phyloP scores from a whole-genome alignment of 1,140 invertebrate species.

The Cyclargus thomasi region DNA sequence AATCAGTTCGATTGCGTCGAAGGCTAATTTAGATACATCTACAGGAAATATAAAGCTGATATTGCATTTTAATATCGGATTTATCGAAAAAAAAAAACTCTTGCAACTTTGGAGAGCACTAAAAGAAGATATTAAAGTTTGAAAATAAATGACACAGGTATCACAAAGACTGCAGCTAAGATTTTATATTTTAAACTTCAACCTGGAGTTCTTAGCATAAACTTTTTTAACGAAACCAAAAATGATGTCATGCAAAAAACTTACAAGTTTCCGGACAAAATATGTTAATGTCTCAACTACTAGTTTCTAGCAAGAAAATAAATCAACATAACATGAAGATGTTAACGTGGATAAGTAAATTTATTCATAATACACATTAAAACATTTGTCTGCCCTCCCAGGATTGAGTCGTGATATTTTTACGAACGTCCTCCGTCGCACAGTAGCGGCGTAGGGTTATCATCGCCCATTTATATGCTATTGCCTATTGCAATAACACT shows the following conservation, averaged over 20 bases:
- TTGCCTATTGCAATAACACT: conserved; percentile 37
- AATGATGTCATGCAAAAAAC: not conserved
- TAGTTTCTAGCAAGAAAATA: not conserved
- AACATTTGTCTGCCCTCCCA: conserved; percentile 44
- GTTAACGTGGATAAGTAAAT: not conserved
- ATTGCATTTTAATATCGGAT: no score
- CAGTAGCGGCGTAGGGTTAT: conserved; percentile 51
- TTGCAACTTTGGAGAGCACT: no score
- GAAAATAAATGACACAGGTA: no score
- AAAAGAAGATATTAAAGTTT: no score
- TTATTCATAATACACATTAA: conserved; percentile 34
- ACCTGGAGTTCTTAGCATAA: no score
- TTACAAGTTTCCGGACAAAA: not conserved
- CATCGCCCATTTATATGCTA: conserved; percentile 56
- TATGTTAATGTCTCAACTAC: not conserved
- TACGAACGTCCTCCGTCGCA: conserved; percentile 36
- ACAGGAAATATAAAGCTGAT: not conserved
- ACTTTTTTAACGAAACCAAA: not conserved
- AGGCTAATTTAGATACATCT: not conserved
- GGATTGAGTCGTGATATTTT: conserved; percentile 52
- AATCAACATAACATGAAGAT: not conserved
- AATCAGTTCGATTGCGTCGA: not conserved
- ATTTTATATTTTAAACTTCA: no score
- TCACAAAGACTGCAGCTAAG: no score
- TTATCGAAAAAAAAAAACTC: no score